Percentiles rank a stretch among this genome's conserved stretches.
These are phyloP conservation scores for Dione juno DNA, from an alignment of 2,888 invertebrate species.

Conservation along the genomic window DNA sequence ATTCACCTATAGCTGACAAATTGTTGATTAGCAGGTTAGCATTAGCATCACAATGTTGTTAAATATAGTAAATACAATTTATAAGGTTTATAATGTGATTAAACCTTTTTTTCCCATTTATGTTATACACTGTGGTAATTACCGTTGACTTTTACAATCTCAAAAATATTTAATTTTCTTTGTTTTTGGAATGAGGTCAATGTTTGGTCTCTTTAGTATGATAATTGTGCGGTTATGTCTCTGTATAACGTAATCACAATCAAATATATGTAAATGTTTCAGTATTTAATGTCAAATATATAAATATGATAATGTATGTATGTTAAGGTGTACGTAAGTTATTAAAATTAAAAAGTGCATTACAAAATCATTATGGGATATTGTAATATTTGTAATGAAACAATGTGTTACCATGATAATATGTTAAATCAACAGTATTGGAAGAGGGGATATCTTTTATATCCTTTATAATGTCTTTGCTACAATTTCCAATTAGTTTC, in stretches of 20 bases:
- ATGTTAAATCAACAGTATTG: neutral
- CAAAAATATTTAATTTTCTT: slow-evolving; percentile 57
- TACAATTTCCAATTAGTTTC: neutral
- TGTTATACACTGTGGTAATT: neutral
- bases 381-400: neutral
- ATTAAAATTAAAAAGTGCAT: too few species aligned
- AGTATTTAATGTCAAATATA: neutral
- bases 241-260: neutral
- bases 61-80: neutral
- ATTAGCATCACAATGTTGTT: neutral
- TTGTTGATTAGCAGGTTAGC: neutral
- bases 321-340: too few species aligned
- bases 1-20: neutral
- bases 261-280: neutral
- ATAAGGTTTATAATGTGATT: neutral
- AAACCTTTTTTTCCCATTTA: slow-evolving; percentile 1
- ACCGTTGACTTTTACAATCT: slow-evolving; percentile 41
- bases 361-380: too few species aligned
- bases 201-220: slow-evolving; percentile 69
- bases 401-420: neutral
- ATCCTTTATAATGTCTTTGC: slow-evolving; percentile 1
- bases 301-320: neutral
- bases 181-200: slow-evolving; percentile 53
- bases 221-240: slow-evolving; percentile 60
- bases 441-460: neutral